Conservation (phyloP, 35 echinoderm and acorn worm species). For the Amphiura filiformis region DNA sequence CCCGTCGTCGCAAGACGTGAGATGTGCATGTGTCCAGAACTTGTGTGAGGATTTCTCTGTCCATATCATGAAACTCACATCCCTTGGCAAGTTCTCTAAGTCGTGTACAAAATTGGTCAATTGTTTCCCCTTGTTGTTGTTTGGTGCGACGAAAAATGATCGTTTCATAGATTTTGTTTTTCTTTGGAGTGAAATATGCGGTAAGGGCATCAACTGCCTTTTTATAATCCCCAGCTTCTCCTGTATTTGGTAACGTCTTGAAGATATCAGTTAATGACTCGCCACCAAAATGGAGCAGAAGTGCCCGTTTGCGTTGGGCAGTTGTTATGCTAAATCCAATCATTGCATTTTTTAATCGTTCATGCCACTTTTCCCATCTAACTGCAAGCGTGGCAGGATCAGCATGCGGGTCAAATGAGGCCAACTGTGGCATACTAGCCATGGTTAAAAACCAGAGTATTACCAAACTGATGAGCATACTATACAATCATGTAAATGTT, state of each 20-base stretch:
- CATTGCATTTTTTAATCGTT: constrained; percentile 51
- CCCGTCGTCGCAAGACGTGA: constrained; percentile 25
- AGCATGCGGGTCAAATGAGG: constrained; percentile 37
- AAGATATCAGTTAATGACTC: constrained; percentile 42
- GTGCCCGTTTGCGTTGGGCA: constrained; percentile 33
- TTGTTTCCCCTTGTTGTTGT: constrained; percentile 54
- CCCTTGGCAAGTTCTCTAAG: constrained; percentile 35
- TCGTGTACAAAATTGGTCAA: constrained; percentile 58
- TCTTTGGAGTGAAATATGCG: neutral
- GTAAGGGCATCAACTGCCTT: constrained; percentile 16
- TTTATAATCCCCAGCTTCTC: constrained; percentile 42
- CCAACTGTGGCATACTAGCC: constrained; percentile 19
- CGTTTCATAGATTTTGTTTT: constrained; percentile 49
- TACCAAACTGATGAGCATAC: too few relatives aligned
- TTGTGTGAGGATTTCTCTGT: constrained; percentile 56
- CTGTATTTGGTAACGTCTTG: constrained; percentile 38
- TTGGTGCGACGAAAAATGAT: constrained; percentile 53
- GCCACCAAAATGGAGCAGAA: constrained; percentile 55
- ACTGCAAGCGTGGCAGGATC: constrained; percentile 17
- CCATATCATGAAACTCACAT: constrained; percentile 59
- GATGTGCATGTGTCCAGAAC: constrained; percentile 48
- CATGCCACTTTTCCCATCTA: constrained; percentile 45
- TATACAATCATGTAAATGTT: too few relatives aligned
- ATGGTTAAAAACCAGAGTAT: too few relatives aligned
- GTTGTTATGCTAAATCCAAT: constrained; percentile 54